Percentiles rank a stretch among this genome's conserved stretches.
Conservation (phyloP, 1,140 invertebrate genomes). For the Magallana ariakensis region DNA sequence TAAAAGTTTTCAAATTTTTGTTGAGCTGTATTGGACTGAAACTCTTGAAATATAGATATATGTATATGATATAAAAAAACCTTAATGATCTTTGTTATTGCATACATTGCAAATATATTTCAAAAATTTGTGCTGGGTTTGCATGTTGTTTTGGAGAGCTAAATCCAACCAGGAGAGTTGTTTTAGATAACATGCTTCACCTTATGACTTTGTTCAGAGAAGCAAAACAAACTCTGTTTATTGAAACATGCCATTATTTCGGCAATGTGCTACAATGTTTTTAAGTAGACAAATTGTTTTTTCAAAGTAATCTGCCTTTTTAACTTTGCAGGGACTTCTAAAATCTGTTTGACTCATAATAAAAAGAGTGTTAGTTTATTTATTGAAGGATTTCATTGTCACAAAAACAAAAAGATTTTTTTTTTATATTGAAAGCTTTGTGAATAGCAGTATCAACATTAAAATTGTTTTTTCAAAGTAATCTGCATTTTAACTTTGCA, state of each 20-base stretch:
- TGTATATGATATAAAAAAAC: no score
- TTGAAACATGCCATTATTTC: slow-evolving; percentile 27
- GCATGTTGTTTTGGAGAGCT: neutral
- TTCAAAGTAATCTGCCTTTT: neutral
- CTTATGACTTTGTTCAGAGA: neutral
- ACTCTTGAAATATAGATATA: no score
- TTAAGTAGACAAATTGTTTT: neutral
- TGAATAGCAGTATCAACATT: neutral
- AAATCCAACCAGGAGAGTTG: neutral
- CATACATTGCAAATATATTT: neutral
- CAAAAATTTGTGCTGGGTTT: neutral
- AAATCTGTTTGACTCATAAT: neutral
- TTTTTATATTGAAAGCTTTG: neutral
- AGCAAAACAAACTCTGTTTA: neutral
- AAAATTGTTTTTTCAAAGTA: slow-evolving; percentile 7
- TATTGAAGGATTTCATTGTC: neutral
- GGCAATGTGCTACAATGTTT: slow-evolving; percentile 6
- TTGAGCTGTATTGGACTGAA: no score
- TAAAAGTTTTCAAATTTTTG: no score
- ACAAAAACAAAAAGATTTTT: neutral
- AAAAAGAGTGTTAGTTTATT: neutral
- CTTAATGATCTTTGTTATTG: no score
- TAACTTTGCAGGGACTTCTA: neutral
- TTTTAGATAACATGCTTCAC: slow-evolving; percentile 2
- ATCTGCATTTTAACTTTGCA: neutral